Percentiles rank a stretch among this genome's conserved stretches.
Conservation (phyloP, 2,113 vertebrate genomes). For the Mesocricetus auratus region DNA sequence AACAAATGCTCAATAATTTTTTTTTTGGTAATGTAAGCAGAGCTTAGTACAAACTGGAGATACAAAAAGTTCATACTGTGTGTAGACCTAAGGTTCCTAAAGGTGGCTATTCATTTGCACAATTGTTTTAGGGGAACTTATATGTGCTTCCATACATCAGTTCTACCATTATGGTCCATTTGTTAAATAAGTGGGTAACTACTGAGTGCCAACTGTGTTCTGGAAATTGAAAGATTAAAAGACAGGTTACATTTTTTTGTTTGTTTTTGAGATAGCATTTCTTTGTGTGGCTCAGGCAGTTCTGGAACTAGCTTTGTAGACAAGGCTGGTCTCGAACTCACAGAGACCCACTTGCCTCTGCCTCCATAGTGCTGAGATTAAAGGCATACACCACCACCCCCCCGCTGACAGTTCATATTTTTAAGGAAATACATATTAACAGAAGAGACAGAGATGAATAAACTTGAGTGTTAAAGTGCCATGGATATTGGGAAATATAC, state of each 20-base stretch:
- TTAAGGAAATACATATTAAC: conserved; percentile 41
- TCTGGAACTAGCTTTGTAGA: not conserved
- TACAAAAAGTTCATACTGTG: not conserved
- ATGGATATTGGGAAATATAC: not conserved
- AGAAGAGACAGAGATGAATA: conserved; percentile 1
- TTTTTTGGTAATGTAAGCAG: conserved; percentile 19
- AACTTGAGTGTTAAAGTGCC: not conserved
- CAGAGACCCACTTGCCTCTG: not conserved
- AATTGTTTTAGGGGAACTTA: conserved; percentile 15
- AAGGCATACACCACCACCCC: not conserved
- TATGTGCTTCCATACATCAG: not conserved
- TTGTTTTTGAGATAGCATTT: not conserved
- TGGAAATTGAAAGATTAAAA: conserved; percentile 27
- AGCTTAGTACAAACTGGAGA: not conserved
- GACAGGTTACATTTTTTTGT: not conserved
- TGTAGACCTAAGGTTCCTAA: not conserved
- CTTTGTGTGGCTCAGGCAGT: not conserved
- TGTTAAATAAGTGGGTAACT: conserved; percentile 8
- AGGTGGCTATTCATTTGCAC: not conserved
- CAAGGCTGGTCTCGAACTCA: not conserved
- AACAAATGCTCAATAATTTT: not conserved
- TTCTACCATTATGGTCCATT: conserved; percentile 37
- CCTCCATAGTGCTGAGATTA: not conserved
- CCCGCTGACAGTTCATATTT: not conserved
- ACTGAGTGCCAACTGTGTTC: not conserved